Conservation (phyloP, 2,888 invertebrate species). For the Synanthedon myopaeformis region DNA sequence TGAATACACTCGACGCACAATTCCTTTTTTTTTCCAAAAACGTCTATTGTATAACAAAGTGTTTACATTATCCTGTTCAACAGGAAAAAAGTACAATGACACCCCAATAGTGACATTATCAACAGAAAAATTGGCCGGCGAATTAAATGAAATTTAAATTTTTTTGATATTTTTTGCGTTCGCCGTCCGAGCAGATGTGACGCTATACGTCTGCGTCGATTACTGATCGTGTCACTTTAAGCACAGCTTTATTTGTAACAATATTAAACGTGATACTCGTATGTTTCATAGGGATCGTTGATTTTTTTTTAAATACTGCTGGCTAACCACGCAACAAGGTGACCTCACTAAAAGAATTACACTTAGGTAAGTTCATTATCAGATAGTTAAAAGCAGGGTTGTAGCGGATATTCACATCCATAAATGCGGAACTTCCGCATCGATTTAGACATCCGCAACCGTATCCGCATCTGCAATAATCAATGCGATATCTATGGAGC, state of each 20-base stretch:
- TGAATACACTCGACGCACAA: conserved; percentile 24
- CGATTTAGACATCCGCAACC: no score
- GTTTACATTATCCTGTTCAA: conserved; percentile 40
- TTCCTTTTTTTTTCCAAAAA: conserved; percentile 21
- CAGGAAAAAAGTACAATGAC: conserved; percentile 27
- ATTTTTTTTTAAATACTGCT: conserved; percentile 16
- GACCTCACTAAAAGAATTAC: no score
- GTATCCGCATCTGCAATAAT: no score
- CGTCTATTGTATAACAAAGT: conserved; percentile 38
- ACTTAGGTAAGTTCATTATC: no score
- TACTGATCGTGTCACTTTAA: conserved; percentile 45
- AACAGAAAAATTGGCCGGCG: conserved; percentile 55
- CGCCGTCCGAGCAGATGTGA: conserved; percentile 49
- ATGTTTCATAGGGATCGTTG: conserved; percentile 30
- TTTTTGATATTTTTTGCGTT: conserved; percentile 47
- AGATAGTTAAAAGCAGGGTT: no score
- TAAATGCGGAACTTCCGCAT: no score
- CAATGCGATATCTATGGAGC: no score
- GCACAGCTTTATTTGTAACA: conserved; percentile 56
- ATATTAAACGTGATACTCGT: conserved; percentile 40
- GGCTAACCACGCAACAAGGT: conserved; percentile 14
- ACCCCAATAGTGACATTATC: conserved; percentile 56
- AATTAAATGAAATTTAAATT: conserved; percentile 35
- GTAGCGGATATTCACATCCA: no score
- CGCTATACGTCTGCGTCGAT: conserved; percentile 48